Base-by-base conservation (phyloP, 2,888 invertebrate genomes). In the Lepidochrysops patricia region DNA sequence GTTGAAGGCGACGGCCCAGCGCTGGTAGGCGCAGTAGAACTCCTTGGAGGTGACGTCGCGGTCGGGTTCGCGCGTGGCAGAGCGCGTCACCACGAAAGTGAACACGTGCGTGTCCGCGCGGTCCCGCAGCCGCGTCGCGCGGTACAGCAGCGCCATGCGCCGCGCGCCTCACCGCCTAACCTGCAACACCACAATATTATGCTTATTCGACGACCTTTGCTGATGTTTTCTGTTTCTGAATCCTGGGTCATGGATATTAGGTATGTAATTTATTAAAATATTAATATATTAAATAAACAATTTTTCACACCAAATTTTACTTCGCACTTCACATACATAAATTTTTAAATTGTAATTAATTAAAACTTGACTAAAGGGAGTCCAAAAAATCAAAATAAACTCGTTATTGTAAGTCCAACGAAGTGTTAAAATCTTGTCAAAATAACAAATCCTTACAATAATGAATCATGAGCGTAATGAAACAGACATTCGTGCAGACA, bases 31-130 rank as follows among this genome's bases (percentile, higher is more conserved):
- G 80, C 95, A 95, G 66, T 93, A 91, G 81, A 96, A 94, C 79
- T 95, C 95, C 80, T 95, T 95, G 68, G 94, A 94, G 65, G 94
- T 94, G 72, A 95, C 93, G 82, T 95, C 95, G 62, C 94, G 92
- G 76, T 94, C 94, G 57, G 94, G 91, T 81, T 95, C 95, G 62
- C 94, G 90, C 56, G 94, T 93, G 67, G 95, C 93, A 62, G 93
- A 94, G 71, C 93, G 92, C 64, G 95, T 95, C 69, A 96, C 93
- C 72, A 95, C 93, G 84, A 96, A 96, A 63, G 95, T 95, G 89
- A 95, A 96, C 71, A 95, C 93, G 84, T 95, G 94, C 68, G 95
- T 94, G 89, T 95, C 93, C 81, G 93, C 93, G 79, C 94, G 92
- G 90, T 95, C 95, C 74, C 94, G 93, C 67, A 95, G 91, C 88